Evolutionary conservation across 2,888 invertebrate genomes (phyloP), one percentile per base, ranked within the genome.

Genomic region (Zygogramma bicolorata): DNA sequence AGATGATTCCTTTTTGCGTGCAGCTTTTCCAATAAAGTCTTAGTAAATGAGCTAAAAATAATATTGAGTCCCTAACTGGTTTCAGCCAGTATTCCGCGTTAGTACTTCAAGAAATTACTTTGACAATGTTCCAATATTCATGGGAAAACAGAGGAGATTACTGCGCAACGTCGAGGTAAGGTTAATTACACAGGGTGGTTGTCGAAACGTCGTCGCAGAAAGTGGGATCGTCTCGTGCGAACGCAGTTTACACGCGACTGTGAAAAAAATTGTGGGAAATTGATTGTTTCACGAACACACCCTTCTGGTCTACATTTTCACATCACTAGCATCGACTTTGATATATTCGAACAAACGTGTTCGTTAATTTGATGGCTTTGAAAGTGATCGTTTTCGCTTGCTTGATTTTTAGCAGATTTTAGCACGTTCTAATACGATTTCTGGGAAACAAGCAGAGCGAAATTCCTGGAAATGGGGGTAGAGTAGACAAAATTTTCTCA

Each of bases 121-220:
- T 75, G 75, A 72, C 75, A 75, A 75, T 63, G 75, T 75, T 75
- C 75, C 75, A 75, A 71, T 74, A 74, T 68, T 69, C 66, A 67
- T 63, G 67, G 53, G 58, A 70, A 70, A 63, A 69, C 18, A 62
- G 70, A 53, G 67, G 63, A 63, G 46, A 46, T 63, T 71, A 67
- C 57, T 67, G 71, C 71, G 67, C 67, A 71, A 53, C 34, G 65
- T 22, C 49, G 49, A 60, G 60, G 61, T 66, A 53, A 57, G 31
- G 53, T 66, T 62, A 62, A 70, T 67, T 67, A 57, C 42, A 71
- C 71, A 71, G 71, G 67, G 67, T 71, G 67, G 69, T 22, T 31
- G 13, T 42, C 42, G 20, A n/a, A 63, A 69, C 22, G 34, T 65
- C 22, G 34, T 65, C 62, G 46, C 13, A 27, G 25, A 53, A 27